A percentile compares a stretch with the other conserved stretches of the same genome.
Conservation (phyloP, 2,113 vertebrate genomes). For the Gyps fulvus region DNA sequence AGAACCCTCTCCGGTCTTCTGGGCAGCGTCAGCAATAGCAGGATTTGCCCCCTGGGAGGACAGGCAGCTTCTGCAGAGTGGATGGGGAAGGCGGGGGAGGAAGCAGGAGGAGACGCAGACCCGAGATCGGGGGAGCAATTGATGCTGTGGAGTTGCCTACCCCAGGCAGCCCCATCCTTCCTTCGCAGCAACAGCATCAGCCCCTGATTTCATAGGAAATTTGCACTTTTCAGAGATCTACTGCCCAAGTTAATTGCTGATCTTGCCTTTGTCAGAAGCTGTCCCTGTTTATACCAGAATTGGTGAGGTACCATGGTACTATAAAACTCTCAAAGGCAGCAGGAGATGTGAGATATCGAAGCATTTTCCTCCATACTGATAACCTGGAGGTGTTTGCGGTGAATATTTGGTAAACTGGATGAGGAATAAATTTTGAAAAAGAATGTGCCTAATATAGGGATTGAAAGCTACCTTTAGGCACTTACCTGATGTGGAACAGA, state of each 20-base stretch:
- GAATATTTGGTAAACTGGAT: background rate
- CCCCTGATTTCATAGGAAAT: background rate
- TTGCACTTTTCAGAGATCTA: background rate
- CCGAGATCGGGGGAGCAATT: background rate
- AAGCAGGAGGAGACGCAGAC: background rate
- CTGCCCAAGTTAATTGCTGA: background rate
- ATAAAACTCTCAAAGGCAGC: background rate
- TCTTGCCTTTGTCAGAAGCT: background rate
- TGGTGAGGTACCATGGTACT: background rate
- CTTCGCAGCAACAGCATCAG: background rate
- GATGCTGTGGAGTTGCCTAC: background rate
- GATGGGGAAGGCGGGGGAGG: background rate
- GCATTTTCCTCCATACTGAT: background rate
- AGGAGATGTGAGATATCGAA: background rate
- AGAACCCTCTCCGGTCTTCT: background rate
- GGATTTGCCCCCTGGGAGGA: background rate
- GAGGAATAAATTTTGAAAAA: background rate
- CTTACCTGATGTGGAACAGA: background rate
- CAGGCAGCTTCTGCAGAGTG: background rate
- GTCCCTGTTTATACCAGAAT: background rate
- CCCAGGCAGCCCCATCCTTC: background rate
- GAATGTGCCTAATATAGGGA: background rate
- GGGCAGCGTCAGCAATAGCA: rapidly evolving
- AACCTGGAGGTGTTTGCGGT: background rate
- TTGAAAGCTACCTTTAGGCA: background rate